These are phyloP conservation scores for Actinia equina DNA, from an alignment of 64 coral and sea anemone species.

Conservation along the genomic window DNA sequence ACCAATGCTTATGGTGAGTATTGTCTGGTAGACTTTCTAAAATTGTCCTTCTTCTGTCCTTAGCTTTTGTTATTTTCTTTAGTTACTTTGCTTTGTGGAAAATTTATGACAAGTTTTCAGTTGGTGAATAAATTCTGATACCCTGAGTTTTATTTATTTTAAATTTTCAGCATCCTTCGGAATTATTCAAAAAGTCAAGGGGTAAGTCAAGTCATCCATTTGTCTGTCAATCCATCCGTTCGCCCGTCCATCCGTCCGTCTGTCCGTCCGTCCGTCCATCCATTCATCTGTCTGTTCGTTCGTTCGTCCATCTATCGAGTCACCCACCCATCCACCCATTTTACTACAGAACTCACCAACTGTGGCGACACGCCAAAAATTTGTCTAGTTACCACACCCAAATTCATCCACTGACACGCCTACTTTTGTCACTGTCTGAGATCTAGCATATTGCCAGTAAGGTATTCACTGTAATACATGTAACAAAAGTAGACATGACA, in stretches of 20 bases:
- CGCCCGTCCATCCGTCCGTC: background rate
- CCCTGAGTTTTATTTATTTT: background rate
- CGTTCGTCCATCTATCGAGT: background rate
- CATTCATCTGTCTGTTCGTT: background rate
- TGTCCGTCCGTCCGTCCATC: background rate
- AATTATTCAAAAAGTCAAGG: background rate
- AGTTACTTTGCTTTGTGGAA: too few relatives aligned
- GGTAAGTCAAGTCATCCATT: background rate
- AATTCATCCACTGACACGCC: too few relatives aligned
- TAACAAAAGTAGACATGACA: too few relatives aligned
- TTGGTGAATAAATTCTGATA: background rate
- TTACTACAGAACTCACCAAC: too few relatives aligned
- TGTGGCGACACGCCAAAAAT: background rate
- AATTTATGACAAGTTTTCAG: too few relatives aligned
- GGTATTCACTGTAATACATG: too few relatives aligned
- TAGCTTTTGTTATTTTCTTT: too few relatives aligned
- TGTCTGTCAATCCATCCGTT: background rate
- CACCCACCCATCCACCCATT: background rate
- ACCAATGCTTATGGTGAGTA: constrained; percentile 58
- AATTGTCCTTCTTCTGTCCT: too few relatives aligned
- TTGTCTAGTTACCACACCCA: background rate
- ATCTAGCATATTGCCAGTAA: too few relatives aligned
- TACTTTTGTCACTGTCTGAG: too few relatives aligned
- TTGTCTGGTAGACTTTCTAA: background rate
- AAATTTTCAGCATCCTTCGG: background rate